These are phyloP conservation scores for Dreissena polymorpha DNA, from an alignment of 1,140 invertebrate genomes.

Conservation along the genomic window DNA sequence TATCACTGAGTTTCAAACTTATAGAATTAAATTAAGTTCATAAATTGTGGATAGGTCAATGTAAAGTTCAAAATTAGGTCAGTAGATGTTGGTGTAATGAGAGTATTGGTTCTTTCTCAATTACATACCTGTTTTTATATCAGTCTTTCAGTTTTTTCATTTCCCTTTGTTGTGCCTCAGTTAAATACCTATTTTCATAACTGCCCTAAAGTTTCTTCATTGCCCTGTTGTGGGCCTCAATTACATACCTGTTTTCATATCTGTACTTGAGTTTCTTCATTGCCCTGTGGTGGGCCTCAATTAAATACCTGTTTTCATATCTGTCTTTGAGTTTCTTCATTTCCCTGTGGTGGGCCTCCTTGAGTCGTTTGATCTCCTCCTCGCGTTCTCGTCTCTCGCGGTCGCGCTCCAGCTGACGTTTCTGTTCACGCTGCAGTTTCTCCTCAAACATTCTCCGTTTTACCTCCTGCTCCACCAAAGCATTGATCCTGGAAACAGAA, in stretches of 20 bases:
- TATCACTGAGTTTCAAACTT: no score
- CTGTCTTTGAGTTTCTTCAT: conserved; percentile 70
- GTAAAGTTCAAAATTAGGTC: no score
- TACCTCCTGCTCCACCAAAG: conserved; percentile 79
- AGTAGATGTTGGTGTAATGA: no score
- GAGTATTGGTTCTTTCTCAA: no score
- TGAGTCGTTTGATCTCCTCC: conserved; percentile 74
- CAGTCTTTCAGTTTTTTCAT: no score
- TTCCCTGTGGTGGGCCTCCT: conserved; percentile 71
- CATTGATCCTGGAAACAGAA: conserved; percentile 71
- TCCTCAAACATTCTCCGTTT: conserved; percentile 78
- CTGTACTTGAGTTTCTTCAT: conserved; percentile 69
- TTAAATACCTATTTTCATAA: no score
- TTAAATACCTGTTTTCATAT: conserved; percentile 64
- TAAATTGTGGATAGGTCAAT: no score
- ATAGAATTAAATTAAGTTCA: no score
- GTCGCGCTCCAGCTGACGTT: conserved; percentile 69
- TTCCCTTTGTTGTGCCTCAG: no score
- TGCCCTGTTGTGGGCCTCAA: no score
- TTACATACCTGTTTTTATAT: no score
- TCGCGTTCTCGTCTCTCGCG: conserved; percentile 73
- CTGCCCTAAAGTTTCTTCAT: no score
- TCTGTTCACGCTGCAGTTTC: conserved; percentile 73
- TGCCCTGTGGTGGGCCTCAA: conserved; percentile 67
- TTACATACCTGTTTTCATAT: conserved; percentile 64